Evolutionary conservation across 2,113 vertebrate genomes (phyloP).

Genomic region (Prinia subflava): DNA sequence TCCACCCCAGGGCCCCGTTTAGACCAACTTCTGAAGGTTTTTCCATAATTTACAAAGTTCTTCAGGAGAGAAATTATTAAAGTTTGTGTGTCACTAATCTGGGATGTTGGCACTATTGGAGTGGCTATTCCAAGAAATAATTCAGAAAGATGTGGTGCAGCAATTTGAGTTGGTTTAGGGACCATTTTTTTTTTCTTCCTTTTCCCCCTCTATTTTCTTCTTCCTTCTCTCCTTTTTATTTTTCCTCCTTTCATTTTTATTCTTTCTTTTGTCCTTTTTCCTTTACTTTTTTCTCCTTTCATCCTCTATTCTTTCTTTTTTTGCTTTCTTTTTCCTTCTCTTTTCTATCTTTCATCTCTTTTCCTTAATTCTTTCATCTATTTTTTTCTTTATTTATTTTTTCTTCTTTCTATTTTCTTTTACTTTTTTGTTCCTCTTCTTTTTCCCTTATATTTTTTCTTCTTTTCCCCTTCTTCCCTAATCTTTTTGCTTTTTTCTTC

Average conservation of each 20-base stretch:
- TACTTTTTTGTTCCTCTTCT: neutral
- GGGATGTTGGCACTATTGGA: neutral
- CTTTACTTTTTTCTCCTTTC: neutral
- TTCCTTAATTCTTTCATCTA: neutral
- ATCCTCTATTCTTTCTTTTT: no score
- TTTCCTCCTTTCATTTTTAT: neutral
- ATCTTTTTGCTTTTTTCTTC: neutral
- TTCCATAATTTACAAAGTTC: neutral
- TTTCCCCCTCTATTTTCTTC: accelerated
- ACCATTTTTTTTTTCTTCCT: neutral
- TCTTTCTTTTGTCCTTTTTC: no score
- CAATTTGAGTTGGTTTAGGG: neutral
- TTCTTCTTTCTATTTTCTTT: neutral
- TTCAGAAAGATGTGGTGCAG: neutral
- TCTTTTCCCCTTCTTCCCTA: neutral
- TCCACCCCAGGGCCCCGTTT: accelerated
- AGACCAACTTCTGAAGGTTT: neutral
- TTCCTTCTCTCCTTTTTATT: neutral
- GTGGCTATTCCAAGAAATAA: neutral
- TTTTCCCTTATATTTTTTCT: neutral
- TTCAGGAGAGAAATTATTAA: neutral
- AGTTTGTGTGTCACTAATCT: neutral
- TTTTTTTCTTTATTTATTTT: neutral
- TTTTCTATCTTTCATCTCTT: neutral
- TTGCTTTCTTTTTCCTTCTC: neutral